A percentile compares a stretch with the other conserved stretches of the same genome.
These are phyloP conservation scores for Anguilla rostrata DNA, from an alignment of 2,113 vertebrate genomes.

Conservation along the genomic window DNA sequence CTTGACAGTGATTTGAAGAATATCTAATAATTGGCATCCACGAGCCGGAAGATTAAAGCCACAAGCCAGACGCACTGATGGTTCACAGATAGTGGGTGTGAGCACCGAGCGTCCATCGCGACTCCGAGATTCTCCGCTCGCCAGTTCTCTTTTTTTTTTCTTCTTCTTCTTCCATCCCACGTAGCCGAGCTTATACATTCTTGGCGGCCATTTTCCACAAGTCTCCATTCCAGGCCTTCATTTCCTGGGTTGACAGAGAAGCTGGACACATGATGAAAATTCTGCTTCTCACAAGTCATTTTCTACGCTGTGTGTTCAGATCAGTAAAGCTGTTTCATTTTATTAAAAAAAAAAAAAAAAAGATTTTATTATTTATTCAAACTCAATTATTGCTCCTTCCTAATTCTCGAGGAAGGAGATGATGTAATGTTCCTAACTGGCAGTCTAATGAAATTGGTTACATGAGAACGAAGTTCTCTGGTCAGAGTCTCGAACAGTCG, in stretches of 20 bases:
- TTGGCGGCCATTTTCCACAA: background rate
- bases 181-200: too few species aligned
- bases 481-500: background rate
- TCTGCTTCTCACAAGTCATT: background rate
- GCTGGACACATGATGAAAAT: background rate
- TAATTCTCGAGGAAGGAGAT: too few species aligned
- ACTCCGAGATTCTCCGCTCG: background rate
- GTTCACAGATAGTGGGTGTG: background rate
- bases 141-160: background rate
- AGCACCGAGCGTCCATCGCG: background rate
- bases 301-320: background rate
- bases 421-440: too few species aligned
- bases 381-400: too few species aligned
- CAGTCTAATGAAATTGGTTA: too few species aligned
- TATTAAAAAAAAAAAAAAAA: too few species aligned
- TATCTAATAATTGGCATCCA: slow-evolving; percentile 50
- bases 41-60: slow-evolving; percentile 21
- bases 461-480: too few species aligned
- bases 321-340: background rate
- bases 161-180: background rate
- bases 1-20: slow-evolving; percentile 45
- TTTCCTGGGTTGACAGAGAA: background rate
- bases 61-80: slow-evolving; percentile 17
- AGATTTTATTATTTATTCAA: too few species aligned
- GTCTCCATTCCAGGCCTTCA: too few species aligned